Base-by-base conservation (phyloP, 2,888 invertebrate genomes). In the Masnerella sp. region DNA sequence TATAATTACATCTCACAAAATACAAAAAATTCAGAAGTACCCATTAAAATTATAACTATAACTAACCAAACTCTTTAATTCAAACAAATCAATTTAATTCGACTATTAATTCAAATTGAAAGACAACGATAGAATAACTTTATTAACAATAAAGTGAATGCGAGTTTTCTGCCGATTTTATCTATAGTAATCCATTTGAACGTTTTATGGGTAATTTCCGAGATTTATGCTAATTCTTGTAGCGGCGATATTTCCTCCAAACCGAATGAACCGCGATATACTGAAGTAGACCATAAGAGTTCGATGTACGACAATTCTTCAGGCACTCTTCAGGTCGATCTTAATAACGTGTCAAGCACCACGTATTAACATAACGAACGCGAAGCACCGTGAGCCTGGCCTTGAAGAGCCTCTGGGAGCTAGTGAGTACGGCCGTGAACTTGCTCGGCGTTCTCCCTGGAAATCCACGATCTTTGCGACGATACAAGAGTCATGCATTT, bases 371-470 rank as follows among this genome's bases (percentile, higher is more conserved):
- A 77, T 75, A 70, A 75, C 72, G 71, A 76, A 67, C 62, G 75
- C 51, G 67, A 76, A 75, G 54, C 65, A 75, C 52, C 65, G 72
- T 65, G 76, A 73, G 34, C 68, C 59, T 77, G 75, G 76, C 79
- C 78, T 77, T 77, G 78, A 76, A 74, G 74, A 75, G 62, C 62
- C 77, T 74, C 78, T 40, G 77, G 75, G 80, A 40, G 71, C 40
- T 59, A 58, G 67, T 67, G 67, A 72, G 79, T 79, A 77, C 79
- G 84, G 80, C 83, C 84, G 79, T 85, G 84, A 84, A 84, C 84
- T 85, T 85, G 82, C 76, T 79, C 64, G 58, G 54, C 65, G 74
- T 70, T 67, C 70, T 70, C 70, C 67, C 67, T 75, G 58, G 67
- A 70, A 70, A 75, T 61, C 56, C 49, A 49, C 20, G 52, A 49